These are phyloP conservation scores for Caenorhabditis macrosperma DNA, from an alignment of 2,888 invertebrate genomes.

Conservation along the genomic window DNA sequence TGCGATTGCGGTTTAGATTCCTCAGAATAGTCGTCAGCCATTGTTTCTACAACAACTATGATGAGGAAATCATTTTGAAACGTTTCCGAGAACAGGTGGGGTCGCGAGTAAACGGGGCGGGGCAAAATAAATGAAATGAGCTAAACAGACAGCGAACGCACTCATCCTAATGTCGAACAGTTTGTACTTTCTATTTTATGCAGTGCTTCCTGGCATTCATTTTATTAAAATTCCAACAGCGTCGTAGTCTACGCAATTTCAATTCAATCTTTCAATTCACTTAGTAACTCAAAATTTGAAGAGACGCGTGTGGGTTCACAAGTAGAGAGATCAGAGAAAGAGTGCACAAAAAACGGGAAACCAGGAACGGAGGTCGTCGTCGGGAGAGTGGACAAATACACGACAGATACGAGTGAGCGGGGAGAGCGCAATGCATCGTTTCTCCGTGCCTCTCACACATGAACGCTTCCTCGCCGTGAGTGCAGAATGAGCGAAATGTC, in stretches of 20 bases:
- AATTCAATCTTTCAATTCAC: too few relatives aligned
- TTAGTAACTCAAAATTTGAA: too few relatives aligned
- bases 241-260: background rate
- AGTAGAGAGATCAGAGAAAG: background rate
- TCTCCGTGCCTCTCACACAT: too few relatives aligned
- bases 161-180: too few relatives aligned
- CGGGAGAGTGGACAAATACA: background rate
- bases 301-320: background rate
- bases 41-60: slow-evolving; percentile 46
- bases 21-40: slow-evolving; percentile 51
- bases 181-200: too few relatives aligned
- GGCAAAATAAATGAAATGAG: too few relatives aligned
- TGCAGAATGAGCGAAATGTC: background rate
- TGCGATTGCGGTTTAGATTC: slow-evolving; percentile 37
- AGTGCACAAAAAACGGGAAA: slow-evolving; percentile 3
- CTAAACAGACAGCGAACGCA: too few relatives aligned
- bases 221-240: slow-evolving; percentile 1
- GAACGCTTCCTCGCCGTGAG: background rate
- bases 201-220: too few relatives aligned
- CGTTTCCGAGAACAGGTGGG: too few relatives aligned
- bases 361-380: slow-evolving; percentile 9
- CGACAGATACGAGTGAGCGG: slow-evolving; percentile 2
- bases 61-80: too few relatives aligned
- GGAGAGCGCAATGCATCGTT: background rate
- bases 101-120: too few relatives aligned